Base-by-base conservation (phyloP, 1,140 invertebrate species). In the Melipona quadrifasciata region DNA sequence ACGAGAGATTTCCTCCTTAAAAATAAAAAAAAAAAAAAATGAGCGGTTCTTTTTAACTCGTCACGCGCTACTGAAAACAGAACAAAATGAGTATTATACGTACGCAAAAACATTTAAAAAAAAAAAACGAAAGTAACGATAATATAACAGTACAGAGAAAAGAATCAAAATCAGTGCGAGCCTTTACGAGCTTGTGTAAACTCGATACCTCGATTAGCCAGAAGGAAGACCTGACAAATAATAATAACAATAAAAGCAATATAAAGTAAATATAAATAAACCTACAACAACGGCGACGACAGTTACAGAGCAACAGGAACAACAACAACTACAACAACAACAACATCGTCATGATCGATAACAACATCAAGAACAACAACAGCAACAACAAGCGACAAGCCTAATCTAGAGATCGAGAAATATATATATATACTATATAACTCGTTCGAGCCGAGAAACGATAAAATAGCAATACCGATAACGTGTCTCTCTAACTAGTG, bases 361-460 rank as follows among this genome's bases (percentile, higher is more conserved):
- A 90, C 89, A 90, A 90, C 87, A 90, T 90, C 89, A 90, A 73
- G 86, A 91, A 91, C 90, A 89, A 90, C 87, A 90, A 91, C 84
- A 90, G 84, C 88, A 91, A 86, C 86, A 90, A 86, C 81, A 89
- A 90, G 82, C 82, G 73, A 89, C 81, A 90, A 79, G 80, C 47
- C 64, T 74, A 64, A 67, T 55, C 57, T 78, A 85, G 24, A 82
- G 55, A 80, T 84, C 57, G 65, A 71, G n/a, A 84, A 39, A 84
- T 31, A 70, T 55, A 57, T 61, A 34, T 58, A 34, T 31, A 34
- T 34, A 61, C 17, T 53, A 75, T 47, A 47, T 47, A 47, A 47
- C 39, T 65, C 58, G 64, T 61, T 81, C 57, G 34, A 64, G 39
- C 51, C 34, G 58, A 71, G 31, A 47, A 57, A 27, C 31, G 34